Conservation (phyloP, 2,113 vertebrate genomes). For the Diphyllodes magnificus region DNA sequence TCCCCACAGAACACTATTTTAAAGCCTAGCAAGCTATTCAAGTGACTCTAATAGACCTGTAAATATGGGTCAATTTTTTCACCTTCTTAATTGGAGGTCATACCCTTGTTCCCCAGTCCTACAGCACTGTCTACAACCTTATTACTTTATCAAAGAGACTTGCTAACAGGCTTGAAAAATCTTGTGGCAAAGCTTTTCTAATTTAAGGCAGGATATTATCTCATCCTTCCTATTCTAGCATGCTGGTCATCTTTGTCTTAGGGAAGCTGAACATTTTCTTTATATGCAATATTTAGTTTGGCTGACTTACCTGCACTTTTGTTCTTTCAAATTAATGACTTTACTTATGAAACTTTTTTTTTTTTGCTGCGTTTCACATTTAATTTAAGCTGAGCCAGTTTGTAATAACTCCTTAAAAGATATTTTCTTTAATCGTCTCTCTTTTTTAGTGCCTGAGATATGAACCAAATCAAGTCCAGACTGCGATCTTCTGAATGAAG, state of each 20-base stretch:
- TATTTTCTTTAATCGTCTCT: neutral
- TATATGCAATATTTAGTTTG: neutral
- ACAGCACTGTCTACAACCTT: neutral
- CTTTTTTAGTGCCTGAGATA: neutral
- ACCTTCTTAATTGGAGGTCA: constrained; percentile 13
- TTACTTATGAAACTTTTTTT: neutral
- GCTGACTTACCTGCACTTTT: neutral
- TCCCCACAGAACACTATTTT: constrained; percentile 27
- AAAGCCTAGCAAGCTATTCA: constrained; percentile 21
- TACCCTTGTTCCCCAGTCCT: neutral
- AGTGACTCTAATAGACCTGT: constrained; percentile 30
- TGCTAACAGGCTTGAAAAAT: neutral
- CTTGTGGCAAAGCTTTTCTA: neutral
- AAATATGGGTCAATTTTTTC: constrained; percentile 39
- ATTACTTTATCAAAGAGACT: neutral
- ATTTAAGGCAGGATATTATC: neutral
- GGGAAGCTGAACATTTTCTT: neutral
- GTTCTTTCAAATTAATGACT: neutral
- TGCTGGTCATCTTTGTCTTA: neutral
- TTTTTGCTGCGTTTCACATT: neutral
- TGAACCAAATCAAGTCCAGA: neutral
- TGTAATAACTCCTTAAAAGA: neutral
- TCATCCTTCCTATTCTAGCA: neutral
- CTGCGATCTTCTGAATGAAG: neutral
- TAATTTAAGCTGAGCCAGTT: neutral